Evolutionary conservation across 2,797 vertebrate genomes (phyloP), one percentile per base, ranked within the genome.

Genomic region (Aulostomus chinensis): DNA sequence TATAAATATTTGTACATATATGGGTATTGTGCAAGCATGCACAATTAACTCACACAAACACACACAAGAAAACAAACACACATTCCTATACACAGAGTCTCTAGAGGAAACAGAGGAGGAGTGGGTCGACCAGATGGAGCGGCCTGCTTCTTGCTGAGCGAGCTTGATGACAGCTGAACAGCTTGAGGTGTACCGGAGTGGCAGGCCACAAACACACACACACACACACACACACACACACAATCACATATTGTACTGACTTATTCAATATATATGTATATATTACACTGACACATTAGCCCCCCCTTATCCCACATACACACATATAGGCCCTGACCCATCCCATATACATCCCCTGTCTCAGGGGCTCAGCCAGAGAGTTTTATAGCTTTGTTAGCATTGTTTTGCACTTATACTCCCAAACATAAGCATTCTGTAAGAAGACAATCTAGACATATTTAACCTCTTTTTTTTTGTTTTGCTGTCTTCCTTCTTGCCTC

Each of bases 121-220:
- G 45, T 38, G 57, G 72, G 64, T 40, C 29, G 73, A 84, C 81
- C 90, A 91, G 90, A 91, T 91, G 90, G 90, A 89, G 76, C 73
- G 33, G 73, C 61, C 66, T 20, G 80, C 63, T 74, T 76, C 88
- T 88, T 78, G 84, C 88, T 86, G 89, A 83, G 88, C 57, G 73
- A 70, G 81, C 87, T 73, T 87, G 89, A 88, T 58, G 83, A 88
- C 85, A 88, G 80, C 79, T 69, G 71, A 89, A 83, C 84, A 84
- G 89, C 84, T 90, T 88, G 86, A 84, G 77, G 85, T 90, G 67
- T 46, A 77, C 59, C 18, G 17, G 78, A 82, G 79, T 80, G 83
- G 74, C 76, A 56, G 73, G 67, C 68, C 67, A 73, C 72, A 54
- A 26, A 76, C 54, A 68, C 65, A 68, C 76, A 37, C 34, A 25